Conservation (phyloP, 1,140 invertebrate genomes). For the Diachasma alloeum region DNA sequence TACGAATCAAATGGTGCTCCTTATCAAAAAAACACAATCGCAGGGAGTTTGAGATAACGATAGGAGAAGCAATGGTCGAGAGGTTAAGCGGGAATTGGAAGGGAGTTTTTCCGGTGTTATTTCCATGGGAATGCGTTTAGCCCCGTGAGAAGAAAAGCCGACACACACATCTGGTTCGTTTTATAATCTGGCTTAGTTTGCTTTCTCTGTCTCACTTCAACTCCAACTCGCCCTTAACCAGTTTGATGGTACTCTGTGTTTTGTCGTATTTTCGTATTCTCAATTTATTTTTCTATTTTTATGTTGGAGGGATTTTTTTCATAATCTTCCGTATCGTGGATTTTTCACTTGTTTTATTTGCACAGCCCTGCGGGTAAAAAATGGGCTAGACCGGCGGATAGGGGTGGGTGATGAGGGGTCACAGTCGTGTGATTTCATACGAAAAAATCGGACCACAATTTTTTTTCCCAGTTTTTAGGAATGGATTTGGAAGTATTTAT, state of each 20-base stretch:
- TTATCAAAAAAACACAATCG: constrained; percentile 4
- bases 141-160: constrained; percentile 20
- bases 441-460: not conserved
- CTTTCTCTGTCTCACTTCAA: not conserved
- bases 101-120: constrained; percentile 14
- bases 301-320: not conserved
- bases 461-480: not conserved
- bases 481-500: too few relatives aligned
- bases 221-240: not conserved
- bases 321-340: constrained; percentile 8
- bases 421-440: constrained; percentile 12
- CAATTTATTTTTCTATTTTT: not conserved
- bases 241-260: not conserved
- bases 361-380: not conserved
- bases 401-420: not conserved
- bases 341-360: constrained; percentile 1
- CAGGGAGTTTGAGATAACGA: not conserved
- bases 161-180: constrained; percentile 24
- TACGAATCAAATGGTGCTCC: not conserved
- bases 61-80: not conserved
- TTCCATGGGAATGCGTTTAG: constrained; percentile 21
- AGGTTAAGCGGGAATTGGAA: constrained; percentile 17
- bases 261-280: not conserved
- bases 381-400: not conserved
- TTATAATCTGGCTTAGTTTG: constrained; percentile 22